These are phyloP conservation scores for Zeus faber DNA, from an alignment of 2,113 vertebrate species.

Conservation along the genomic window DNA sequence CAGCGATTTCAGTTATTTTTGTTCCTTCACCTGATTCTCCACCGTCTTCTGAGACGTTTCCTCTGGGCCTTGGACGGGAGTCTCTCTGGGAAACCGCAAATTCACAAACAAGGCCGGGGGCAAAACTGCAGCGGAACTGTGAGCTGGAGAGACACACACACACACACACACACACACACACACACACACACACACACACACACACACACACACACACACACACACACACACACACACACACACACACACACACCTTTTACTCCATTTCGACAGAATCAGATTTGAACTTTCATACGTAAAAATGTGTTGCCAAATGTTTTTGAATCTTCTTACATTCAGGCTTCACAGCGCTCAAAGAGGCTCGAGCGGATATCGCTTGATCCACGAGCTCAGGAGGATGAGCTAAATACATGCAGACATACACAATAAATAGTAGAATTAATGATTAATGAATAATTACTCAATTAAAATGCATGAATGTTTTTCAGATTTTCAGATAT, in stretches of 20 bases:
- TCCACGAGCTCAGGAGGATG: conserved; percentile 37
- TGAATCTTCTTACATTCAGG: conserved; percentile 46
- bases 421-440: too few relatives aligned
- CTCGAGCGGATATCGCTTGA: conserved; percentile 44
- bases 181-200: conserved; percentile 12
- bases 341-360: conserved; percentile 16
- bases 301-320: too few relatives aligned
- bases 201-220: background rate
- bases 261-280: too few relatives aligned
- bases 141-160: conserved; percentile 38
- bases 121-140: conserved; percentile 2
- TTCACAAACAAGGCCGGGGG: conserved; percentile 57
- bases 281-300: too few relatives aligned
- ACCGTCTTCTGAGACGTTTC: conserved; percentile 15
- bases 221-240: too few relatives aligned
- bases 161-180: background rate
- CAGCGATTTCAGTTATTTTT: too few relatives aligned
- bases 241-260: too few relatives aligned
- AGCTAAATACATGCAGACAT: conserved; percentile 32
- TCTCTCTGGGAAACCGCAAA: conserved; percentile 42
- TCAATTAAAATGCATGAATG: too few relatives aligned
- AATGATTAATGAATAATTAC: too few relatives aligned
- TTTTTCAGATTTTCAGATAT: too few relatives aligned
- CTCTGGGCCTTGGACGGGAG: conserved; percentile 26
- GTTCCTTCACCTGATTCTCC: conserved; percentile 67